Base-by-base conservation (phyloP, 2,888 invertebrate genomes). In the Leucoma salicis region DNA sequence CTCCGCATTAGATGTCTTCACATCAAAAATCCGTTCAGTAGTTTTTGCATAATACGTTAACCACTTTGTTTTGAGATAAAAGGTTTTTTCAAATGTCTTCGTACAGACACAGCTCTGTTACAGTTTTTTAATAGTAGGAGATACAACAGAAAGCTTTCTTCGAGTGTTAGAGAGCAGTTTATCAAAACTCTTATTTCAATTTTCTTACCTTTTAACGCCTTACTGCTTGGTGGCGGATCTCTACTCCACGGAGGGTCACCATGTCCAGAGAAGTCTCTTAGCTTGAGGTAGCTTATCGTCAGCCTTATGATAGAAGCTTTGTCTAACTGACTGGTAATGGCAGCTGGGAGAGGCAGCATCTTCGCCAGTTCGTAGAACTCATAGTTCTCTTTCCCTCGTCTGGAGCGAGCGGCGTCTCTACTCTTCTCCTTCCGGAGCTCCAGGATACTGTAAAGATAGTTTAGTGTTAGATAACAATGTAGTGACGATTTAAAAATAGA, bases 281-380 rank as follows among this genome's bases (percentile, higher is more conserved):
- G 91, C 90, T 97, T 97, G 85, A 98, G 94, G 92, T 97, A 98
- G 88, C 96, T 97, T 85, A 98, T 97, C 75, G 97, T 97, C 82
- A 98, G 94, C 85, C 97, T 94, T 91, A 98, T 97, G 84, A 98
- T 97, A 78, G 97, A 97, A 52, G 97, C 97, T 90, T 97, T 97
- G 88, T 97, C 97, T 90, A 98, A 92, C 90, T 97, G 97, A 74
- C 96, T 96, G 75, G 97, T 97, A 77, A 97, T 97, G 72, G 97
- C 97, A 21, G 96, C 95, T 13, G 95, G 97, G 57, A 95, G 92
- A 16, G 96, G 98, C 82, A 95, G 92, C 97, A 95, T 97, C 92
- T 96, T 97, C 53, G 98, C 97, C 78, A 98, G 91, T 90, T 97
- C 97, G 86, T 97, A 97, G 90, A 98, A 98, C 91, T 98, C 98